A percentile compares a stretch with the other conserved stretches of the same genome.
phyloP scores from a whole-genome alignment of 1,140 invertebrate genomes.

The Linepithema humile region DNA sequence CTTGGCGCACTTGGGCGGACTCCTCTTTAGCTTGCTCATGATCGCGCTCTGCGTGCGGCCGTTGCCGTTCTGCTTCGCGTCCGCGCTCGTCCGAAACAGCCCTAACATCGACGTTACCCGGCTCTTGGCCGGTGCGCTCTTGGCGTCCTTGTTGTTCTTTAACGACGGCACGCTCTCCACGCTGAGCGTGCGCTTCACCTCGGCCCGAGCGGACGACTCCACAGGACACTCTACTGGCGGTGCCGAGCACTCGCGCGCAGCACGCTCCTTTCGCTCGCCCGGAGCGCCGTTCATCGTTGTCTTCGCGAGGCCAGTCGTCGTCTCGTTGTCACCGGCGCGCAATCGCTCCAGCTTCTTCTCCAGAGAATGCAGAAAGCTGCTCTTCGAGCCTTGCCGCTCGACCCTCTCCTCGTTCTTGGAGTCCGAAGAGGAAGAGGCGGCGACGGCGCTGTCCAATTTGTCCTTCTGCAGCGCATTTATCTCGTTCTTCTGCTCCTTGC shows the following conservation, averaged over 20 bases:
- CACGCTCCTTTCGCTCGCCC: slow-evolving; percentile 65
- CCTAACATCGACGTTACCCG: slow-evolving; percentile 89
- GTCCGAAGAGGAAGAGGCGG: slow-evolving; percentile 18
- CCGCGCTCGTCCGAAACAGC: slow-evolving; percentile 88
- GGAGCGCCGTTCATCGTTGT: slow-evolving; percentile 67
- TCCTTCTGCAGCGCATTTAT: slow-evolving; percentile 75
- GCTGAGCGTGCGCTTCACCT: slow-evolving; percentile 85
- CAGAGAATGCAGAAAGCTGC: slow-evolving; percentile 81
- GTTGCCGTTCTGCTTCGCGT: slow-evolving; percentile 71
- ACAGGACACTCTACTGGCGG: slow-evolving; percentile 83
- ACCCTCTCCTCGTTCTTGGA: slow-evolving; percentile 58
- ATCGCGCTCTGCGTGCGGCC: slow-evolving; percentile 64
- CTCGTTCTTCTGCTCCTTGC: slow-evolving; percentile 79
- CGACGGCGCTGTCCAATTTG: slow-evolving; percentile 26
- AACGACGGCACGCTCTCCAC: slow-evolving; percentile 86
- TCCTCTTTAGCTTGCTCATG: slow-evolving; percentile 77
- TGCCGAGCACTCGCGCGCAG: slow-evolving; percentile 87
- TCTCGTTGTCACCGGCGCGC: slow-evolving; percentile 76
- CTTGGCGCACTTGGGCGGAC: slow-evolving; percentile 74
- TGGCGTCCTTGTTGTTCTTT: slow-evolving; percentile 67
- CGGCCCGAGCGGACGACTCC: slow-evolving; percentile 76
- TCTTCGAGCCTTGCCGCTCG: slow-evolving; percentile 65
- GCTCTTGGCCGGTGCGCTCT: slow-evolving; percentile 83
- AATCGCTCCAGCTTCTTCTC: slow-evolving; percentile 84
- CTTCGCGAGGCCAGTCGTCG: not conserved